A percentile compares a stretch with the other conserved stretches of the same genome.
These are phyloP conservation scores for Mus pahari DNA, from an alignment of 2,113 vertebrate species.

Conservation along the genomic window DNA sequence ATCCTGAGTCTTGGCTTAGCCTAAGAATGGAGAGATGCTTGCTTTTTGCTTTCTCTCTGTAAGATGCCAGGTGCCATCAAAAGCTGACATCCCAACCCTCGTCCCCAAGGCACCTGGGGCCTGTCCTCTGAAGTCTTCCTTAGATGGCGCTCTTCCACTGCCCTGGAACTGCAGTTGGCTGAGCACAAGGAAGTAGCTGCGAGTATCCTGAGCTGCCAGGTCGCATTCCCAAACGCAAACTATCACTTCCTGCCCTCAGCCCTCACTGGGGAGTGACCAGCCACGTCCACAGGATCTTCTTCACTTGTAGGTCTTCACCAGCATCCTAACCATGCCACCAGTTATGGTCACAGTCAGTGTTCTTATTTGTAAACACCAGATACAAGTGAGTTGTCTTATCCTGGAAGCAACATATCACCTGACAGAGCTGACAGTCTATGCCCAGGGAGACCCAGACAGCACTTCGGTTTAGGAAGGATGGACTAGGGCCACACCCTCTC, in stretches of 20 bases:
- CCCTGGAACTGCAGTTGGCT: background rate
- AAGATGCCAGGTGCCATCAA: background rate
- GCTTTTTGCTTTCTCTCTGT: constrained; percentile 44
- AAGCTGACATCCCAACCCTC: background rate
- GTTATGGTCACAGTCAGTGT: background rate
- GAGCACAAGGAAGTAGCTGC: constrained; percentile 11
- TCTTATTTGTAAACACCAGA: constrained; percentile 30
- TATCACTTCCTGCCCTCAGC: background rate
- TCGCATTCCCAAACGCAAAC: background rate
- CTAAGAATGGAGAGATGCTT: constrained; percentile 1
- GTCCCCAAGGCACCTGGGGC: background rate
- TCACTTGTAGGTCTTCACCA: background rate
- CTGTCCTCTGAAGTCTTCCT: background rate
- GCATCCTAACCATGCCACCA: background rate
- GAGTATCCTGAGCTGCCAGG: background rate
- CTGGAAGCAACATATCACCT: background rate
- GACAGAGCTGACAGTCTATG: background rate
- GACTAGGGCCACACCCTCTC: accelerated
- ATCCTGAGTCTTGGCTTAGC: background rate
- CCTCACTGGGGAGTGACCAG: background rate
- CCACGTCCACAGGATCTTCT: background rate
- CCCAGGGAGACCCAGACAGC: background rate
- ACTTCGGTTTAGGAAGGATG: background rate
- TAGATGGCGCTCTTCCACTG: background rate
- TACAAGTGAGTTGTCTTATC: background rate